Conservation (phyloP, 1,140 invertebrate species). For the Drosophila orosa region DNA sequence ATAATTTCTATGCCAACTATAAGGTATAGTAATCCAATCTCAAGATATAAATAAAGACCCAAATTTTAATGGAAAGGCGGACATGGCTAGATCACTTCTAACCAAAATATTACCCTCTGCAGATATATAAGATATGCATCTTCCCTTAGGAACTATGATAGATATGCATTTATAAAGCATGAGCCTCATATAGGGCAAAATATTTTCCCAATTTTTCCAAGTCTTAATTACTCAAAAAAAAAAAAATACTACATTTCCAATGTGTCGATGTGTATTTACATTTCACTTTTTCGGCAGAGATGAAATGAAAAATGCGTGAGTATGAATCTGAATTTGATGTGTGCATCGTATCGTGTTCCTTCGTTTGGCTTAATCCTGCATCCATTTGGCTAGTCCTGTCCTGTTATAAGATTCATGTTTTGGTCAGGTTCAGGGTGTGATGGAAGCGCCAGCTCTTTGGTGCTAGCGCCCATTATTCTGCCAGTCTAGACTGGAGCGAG, state of each 20-base stretch:
- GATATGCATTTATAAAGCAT: no score
- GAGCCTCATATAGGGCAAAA: background rate
- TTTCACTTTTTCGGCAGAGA: background rate
- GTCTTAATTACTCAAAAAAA: background rate
- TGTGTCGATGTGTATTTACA: background rate
- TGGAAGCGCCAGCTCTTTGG: conserved; percentile 25
- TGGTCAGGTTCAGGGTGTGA: background rate
- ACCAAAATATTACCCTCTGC: no score
- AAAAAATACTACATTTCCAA: background rate
- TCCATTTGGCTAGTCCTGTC: background rate
- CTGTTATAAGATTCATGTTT: background rate
- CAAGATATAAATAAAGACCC: no score
- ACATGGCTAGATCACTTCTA: no score
- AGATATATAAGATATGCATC: no score
- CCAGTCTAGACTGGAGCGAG: background rate
- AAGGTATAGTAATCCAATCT: no score
- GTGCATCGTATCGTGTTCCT: background rate
- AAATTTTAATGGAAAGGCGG: no score
- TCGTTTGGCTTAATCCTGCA: background rate
- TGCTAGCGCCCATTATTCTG: conserved; percentile 41
- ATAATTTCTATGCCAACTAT: no score
- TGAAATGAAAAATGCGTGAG: no score
- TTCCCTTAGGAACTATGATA: no score
- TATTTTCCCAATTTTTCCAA: background rate
- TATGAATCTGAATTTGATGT: background rate